phyloP scores from a whole-genome alignment of 2,797 vertebrate species.

The Jordanella pulchra region DNA sequence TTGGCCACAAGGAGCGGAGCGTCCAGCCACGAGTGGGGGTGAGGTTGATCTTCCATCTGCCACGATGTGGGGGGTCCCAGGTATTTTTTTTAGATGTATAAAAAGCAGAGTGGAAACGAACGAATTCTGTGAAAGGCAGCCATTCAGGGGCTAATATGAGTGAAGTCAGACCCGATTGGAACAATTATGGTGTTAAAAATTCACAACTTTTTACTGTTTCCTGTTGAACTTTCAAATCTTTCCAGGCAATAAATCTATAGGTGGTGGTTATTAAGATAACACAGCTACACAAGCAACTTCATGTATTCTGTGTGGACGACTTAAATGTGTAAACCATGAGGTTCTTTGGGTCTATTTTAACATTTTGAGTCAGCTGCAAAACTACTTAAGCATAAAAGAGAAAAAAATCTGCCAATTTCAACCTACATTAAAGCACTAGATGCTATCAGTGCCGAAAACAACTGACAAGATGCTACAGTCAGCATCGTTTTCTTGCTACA shows the following conservation, averaged over 20 bases:
- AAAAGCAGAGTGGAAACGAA: conserved; percentile 65
- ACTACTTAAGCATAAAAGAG: conserved; percentile 2
- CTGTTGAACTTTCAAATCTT: conserved; percentile 54
- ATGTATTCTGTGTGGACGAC: conserved; percentile 11
- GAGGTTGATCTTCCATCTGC: conserved; percentile 63
- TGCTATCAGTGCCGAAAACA: conserved; percentile 10
- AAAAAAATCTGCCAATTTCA: neutral
- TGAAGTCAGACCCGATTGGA: conserved; percentile 60
- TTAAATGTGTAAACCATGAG: neutral
- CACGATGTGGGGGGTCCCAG: conserved; percentile 73
- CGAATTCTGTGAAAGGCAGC: conserved; percentile 50
- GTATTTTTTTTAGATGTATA: conserved; percentile 44
- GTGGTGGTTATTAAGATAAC: conserved; percentile 59
- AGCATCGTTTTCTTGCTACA: neutral
- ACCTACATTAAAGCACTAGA: neutral
- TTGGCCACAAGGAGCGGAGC: conserved; percentile 66
- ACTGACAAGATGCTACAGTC: conserved; percentile 10
- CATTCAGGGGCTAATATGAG: conserved; percentile 42
- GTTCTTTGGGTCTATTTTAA: neutral
- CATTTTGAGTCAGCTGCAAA: neutral
- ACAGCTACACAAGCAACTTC: conserved; percentile 32
- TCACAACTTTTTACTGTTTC: conserved; percentile 46
- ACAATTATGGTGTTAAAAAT: conserved; percentile 48
- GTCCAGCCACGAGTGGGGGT: conserved; percentile 58
- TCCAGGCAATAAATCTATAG: conserved; percentile 50